Evolutionary conservation across 2,888 invertebrate species (phyloP).

Genomic region (Drosophila recens): DNA sequence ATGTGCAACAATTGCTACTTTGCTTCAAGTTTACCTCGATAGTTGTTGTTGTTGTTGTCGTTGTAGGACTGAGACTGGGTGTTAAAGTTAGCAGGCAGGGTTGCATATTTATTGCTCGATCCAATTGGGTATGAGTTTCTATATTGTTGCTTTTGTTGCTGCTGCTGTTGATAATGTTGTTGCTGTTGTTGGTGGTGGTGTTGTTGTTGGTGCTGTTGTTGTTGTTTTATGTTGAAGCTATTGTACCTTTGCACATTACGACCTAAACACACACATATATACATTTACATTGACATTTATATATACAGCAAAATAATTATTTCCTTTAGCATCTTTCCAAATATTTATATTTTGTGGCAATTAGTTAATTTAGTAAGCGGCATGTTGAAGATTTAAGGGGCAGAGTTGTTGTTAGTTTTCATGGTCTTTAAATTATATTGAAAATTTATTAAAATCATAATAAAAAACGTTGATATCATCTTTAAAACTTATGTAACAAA

Average conservation of each 20-base stretch:
- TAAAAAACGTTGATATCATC: conserved; percentile 8
- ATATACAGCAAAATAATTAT: conserved; percentile 9
- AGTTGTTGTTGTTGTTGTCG: conserved; percentile 48
- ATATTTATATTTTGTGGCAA: not conserved
- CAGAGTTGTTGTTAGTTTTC: conserved; percentile 14
- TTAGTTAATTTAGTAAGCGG: conserved; percentile 18
- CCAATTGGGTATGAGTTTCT: conserved; percentile 82
- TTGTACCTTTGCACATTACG: conserved; percentile 73
- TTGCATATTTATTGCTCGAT: conserved; percentile 73
- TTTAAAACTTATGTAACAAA: conserved; percentile 37
- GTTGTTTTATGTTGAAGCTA: conserved; percentile 67
- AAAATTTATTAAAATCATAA: conserved; percentile 41
- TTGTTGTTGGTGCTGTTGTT: conserved; percentile 60
- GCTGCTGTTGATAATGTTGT: conserved; percentile 59
- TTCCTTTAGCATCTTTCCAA: not conserved
- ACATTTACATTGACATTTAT: conserved; percentile 10
- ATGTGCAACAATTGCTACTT: conserved; percentile 29
- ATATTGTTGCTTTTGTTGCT: conserved; percentile 80
- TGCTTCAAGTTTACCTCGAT: conserved; percentile 71
- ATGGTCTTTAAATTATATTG: conserved; percentile 15
- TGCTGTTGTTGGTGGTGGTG: conserved; percentile 45
- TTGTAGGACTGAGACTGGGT: conserved; percentile 69
- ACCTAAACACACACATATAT: conserved; percentile 64
- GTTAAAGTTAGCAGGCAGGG: conserved; percentile 58
- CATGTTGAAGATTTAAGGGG: conserved; percentile 7